Percentiles rank a stretch among this genome's conserved stretches.
Conservation (phyloP, 1,140 invertebrate genomes). For the Drosophila sechellia region DNA sequence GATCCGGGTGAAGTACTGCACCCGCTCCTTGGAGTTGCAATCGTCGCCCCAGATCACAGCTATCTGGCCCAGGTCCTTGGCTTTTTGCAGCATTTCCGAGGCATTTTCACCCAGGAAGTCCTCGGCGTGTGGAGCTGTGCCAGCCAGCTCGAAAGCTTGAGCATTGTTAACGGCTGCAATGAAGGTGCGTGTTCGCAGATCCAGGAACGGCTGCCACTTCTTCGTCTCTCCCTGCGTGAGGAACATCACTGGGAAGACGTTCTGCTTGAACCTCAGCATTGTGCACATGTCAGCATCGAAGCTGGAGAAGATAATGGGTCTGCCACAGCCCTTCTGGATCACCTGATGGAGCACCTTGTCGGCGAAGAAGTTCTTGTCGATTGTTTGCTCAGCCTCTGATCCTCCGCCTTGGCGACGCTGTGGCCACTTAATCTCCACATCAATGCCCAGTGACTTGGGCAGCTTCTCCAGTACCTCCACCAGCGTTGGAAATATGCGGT, state of each 20-base stretch:
- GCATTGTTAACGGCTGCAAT: slow-evolving; percentile 93
- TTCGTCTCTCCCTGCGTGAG: slow-evolving; percentile 93
- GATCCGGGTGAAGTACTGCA: slow-evolving; percentile 92
- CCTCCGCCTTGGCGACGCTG: slow-evolving; percentile 93
- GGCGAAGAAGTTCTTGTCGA: slow-evolving; percentile 95
- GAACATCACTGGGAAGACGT: slow-evolving; percentile 97
- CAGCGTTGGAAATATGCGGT: slow-evolving; percentile 97
- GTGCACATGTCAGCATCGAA: slow-evolving; percentile 98
- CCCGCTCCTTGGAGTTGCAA: slow-evolving; percentile 93
- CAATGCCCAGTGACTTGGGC: slow-evolving; percentile 94
- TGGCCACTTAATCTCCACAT: slow-evolving; percentile 98
- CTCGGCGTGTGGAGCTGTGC: slow-evolving; percentile 96
- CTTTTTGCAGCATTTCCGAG: slow-evolving; percentile 90
- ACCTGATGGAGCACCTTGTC: slow-evolving; percentile 91
- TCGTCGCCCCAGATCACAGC: slow-evolving; percentile 98
- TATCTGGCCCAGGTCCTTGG: slow-evolving; percentile 90
- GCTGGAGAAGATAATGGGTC: slow-evolving; percentile 95
- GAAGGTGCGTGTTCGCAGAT: slow-evolving; percentile 92
- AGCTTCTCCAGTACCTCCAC: slow-evolving; percentile 91
- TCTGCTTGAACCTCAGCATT: slow-evolving; percentile 96
- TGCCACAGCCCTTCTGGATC: slow-evolving; percentile 89
- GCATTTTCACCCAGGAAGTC: slow-evolving; percentile 91
- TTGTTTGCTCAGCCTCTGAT: slow-evolving; percentile 94
- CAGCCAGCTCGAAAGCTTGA: slow-evolving; percentile 91
- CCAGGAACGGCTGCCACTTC: slow-evolving; percentile 93